Conservation (phyloP, 2,113 vertebrate species). For the Chrysochloris asiatica region DNA sequence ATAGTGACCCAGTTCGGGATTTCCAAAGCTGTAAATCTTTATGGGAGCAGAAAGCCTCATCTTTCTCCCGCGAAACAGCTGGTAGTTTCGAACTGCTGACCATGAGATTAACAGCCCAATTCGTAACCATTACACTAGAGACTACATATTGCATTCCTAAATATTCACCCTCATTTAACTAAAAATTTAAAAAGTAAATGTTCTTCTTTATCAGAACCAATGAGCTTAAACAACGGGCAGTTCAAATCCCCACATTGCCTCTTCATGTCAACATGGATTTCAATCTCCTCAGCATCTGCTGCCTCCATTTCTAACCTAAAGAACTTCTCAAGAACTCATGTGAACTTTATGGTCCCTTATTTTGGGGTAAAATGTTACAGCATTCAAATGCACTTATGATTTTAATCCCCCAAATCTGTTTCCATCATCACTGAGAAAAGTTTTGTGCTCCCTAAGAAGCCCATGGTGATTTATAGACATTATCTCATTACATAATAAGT, state of each 20-base stretch:
- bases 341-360: neutral
- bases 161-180: neutral
- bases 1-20: too few species aligned
- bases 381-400: neutral
- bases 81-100: too few species aligned
- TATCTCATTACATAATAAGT: slow-evolving; percentile 46
- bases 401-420: slow-evolving; percentile 24
- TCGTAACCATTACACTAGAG: too few species aligned
- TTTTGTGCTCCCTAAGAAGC: neutral
- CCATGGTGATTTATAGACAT: slow-evolving; percentile 32
- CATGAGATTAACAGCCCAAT: too few species aligned
- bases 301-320: neutral
- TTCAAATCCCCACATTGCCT: accelerated
- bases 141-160: neutral
- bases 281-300: neutral
- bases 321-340: neutral
- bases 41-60: too few species aligned
- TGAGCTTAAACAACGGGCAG: neutral
- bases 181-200: neutral
- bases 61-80: too few species aligned
- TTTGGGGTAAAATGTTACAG: neutral
- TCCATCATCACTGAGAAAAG: slow-evolving; percentile 25
- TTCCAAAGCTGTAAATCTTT: too few species aligned
- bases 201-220: neutral
- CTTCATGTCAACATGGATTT: neutral